phyloP scores from a whole-genome alignment of 2,797 vertebrate species.

The Paramormyrops hopkinsi region DNA sequence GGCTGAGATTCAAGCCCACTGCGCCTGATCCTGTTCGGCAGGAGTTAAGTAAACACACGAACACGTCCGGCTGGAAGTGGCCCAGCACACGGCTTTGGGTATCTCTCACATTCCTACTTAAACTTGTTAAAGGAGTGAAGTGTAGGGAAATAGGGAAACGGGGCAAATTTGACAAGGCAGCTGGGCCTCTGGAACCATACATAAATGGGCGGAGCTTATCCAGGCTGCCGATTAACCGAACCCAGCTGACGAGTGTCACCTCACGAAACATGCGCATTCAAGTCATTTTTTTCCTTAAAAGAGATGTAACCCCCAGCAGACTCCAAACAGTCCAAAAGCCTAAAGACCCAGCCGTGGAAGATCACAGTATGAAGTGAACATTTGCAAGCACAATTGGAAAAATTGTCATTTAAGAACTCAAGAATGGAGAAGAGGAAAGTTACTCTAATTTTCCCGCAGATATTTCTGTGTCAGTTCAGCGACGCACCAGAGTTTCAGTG shows the following conservation, averaged over 20 bases:
- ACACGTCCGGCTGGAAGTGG: constrained; percentile 23
- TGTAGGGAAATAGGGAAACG: neutral
- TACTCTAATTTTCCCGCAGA: neutral
- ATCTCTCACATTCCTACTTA: constrained; percentile 23
- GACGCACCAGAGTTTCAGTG: neutral
- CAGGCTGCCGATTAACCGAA: neutral
- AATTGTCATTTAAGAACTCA: neutral
- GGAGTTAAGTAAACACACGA: constrained; percentile 32
- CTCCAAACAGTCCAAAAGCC: neutral
- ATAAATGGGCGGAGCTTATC: neutral
- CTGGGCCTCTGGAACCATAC: neutral
- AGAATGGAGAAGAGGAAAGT: neutral
- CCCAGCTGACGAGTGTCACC: neutral
- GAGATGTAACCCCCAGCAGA: neutral
- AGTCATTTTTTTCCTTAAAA: neutral
- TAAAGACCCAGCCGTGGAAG: neutral
- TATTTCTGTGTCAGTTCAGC: neutral
- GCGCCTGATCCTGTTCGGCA: constrained; percentile 30
- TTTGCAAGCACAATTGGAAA: neutral
- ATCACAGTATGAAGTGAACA: neutral
- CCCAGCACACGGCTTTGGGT: neutral
- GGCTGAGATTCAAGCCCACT: constrained; percentile 31
- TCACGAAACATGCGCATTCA: neutral
- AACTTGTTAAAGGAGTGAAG: neutral
- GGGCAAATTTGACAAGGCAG: neutral